phyloP scores from a whole-genome alignment of 2,888 invertebrate species.

The Eristalinus sepulchralis region DNA sequence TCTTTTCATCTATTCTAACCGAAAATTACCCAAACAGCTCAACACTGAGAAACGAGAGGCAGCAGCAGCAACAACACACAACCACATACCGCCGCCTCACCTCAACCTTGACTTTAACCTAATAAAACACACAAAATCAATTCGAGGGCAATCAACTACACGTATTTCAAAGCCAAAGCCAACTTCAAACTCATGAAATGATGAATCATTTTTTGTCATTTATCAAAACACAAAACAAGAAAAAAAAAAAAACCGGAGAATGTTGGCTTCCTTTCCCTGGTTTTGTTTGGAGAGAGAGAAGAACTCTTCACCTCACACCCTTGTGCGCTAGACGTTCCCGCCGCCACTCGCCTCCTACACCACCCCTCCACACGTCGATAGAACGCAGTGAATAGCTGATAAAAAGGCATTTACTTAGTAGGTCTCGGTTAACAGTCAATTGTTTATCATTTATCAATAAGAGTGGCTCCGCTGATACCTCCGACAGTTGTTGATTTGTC shows the following conservation, averaged over 20 bases:
- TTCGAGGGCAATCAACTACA: constrained; percentile 68
- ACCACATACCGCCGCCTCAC: constrained; percentile 22
- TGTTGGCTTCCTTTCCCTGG: constrained; percentile 1
- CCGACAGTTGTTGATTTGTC: constrained; percentile 27
- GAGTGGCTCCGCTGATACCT: constrained; percentile 30
- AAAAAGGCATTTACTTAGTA: constrained; percentile 36
- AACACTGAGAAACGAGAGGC: neutral
- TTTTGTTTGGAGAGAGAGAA: neutral
- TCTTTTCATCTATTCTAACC: neutral
- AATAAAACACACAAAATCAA: constrained; percentile 68
- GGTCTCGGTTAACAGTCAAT: constrained; percentile 34
- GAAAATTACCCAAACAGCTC: neutral
- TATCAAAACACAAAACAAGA: constrained; percentile 45
- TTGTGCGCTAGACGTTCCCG: neutral
- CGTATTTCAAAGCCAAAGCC: constrained; percentile 41
- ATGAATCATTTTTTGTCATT: constrained; percentile 68
- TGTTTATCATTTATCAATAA: constrained; percentile 52
- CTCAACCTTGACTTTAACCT: constrained; percentile 71
- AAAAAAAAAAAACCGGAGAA: neutral
- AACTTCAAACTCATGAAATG: constrained; percentile 60
- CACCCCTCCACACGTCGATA: neutral
- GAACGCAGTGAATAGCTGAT: constrained; percentile 37
- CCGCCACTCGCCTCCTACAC: too few relatives aligned
- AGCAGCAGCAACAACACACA: neutral
- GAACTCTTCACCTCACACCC: constrained; percentile 12